Evolutionary conservation across 1,140 invertebrate genomes (phyloP).

Genomic region (Leguminivora glycinivorella): DNA sequence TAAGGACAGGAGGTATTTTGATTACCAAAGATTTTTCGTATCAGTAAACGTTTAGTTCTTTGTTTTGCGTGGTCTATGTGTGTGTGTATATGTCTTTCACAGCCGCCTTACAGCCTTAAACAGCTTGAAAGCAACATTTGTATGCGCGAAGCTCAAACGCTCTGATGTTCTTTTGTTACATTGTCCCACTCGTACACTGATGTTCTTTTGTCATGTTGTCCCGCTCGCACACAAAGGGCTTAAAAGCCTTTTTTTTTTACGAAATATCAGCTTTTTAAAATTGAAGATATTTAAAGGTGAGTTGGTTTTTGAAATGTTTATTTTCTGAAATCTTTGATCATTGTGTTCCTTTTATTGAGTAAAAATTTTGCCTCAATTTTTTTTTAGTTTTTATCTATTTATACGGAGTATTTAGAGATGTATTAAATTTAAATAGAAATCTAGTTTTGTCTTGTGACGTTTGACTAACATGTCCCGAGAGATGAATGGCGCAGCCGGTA

Average conservation of each 20-base stretch:
- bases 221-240: neutral
- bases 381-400: too few relatives aligned
- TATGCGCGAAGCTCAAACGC: slow-evolving; percentile 4
- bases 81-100: neutral
- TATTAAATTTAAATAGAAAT: too few relatives aligned
- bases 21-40: too few relatives aligned
- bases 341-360: too few relatives aligned
- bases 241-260: neutral
- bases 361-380: too few relatives aligned
- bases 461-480: too few relatives aligned
- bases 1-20: too few relatives aligned
- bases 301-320: neutral
- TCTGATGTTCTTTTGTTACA: neutral
- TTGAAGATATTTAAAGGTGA: neutral
- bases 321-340: too few relatives aligned
- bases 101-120: neutral
- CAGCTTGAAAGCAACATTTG: neutral
- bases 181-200: neutral
- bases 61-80: neutral
- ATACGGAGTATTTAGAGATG: too few relatives aligned
- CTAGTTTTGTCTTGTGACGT: too few relatives aligned
- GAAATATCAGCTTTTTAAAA: neutral
- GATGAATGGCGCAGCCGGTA: too few relatives aligned
- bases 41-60: too few relatives aligned
- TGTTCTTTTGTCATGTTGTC: neutral